phyloP scores from a whole-genome alignment of 2,797 vertebrate genomes.

The Chelon auratus region DNA sequence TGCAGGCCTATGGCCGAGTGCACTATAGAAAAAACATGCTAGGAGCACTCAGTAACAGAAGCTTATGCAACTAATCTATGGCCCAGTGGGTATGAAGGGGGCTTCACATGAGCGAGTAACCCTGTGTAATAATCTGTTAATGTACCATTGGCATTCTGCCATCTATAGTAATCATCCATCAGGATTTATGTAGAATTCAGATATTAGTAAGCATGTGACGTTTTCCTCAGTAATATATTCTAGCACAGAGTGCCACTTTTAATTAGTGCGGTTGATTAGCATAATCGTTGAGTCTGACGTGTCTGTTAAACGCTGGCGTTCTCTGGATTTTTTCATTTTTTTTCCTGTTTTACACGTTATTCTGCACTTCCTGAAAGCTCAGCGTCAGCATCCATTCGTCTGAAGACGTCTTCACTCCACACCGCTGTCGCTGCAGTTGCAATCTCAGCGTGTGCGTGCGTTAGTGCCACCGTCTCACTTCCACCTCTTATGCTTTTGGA shows the following conservation, averaged over 20 bases:
- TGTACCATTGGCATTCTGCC: conserved; percentile 66
- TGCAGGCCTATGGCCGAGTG: conserved; percentile 20
- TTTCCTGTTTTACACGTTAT: conserved; percentile 3
- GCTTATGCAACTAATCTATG: conserved; percentile 73
- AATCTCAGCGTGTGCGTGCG: conserved; percentile 6
- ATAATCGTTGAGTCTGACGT: conserved; percentile 51
- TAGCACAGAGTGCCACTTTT: conserved; percentile 50
- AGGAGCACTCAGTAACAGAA: conserved; percentile 47
- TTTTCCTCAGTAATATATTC: conserved; percentile 55
- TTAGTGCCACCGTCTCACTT: conserved; percentile 5
- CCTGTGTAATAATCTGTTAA: conserved; percentile 72
- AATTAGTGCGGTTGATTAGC: conserved; percentile 63
- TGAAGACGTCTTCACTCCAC: background rate
- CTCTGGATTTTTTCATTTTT: background rate
- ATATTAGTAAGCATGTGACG: conserved; percentile 58
- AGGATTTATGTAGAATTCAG: conserved; percentile 66
- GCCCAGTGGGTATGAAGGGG: conserved; percentile 43
- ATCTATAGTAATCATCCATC: conserved; percentile 64
- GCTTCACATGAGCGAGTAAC: conserved; percentile 43
- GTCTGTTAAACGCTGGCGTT: conserved; percentile 21
- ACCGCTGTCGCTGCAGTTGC: conserved; percentile 5
- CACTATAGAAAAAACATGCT: conserved; percentile 33
- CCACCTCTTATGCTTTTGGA: conserved; percentile 42
- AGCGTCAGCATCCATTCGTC: conserved; percentile 30
- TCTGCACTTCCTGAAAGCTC: conserved; percentile 12